Base-by-base conservation (phyloP, 2,888 invertebrate species). In the Scrobipalpa atriplicella region DNA sequence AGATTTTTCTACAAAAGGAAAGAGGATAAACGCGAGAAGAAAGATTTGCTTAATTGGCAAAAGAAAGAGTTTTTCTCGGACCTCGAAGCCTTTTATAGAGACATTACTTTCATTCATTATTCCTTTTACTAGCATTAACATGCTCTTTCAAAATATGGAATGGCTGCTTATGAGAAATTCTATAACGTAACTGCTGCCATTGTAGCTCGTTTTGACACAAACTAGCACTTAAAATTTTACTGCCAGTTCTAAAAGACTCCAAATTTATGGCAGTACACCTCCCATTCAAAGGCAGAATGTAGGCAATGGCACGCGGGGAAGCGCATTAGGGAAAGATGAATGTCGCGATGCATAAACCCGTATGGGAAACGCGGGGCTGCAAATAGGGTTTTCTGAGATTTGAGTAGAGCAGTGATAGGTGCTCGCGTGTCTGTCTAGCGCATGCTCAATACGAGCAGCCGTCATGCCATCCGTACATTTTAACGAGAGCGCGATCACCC, bases 381-480 rank as follows among this genome's bases (percentile, higher is more conserved):
- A 74, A 77, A 74, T 78, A 75, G 70, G 70, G 76, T 78, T 78
- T 79, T 76, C 73, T 75, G 75, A 72, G 74, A 78, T 84, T 82
- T 79, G 78, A 79, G 80, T 77, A 72, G 75, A 76, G 74, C 69
- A 71, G 75, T 77, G 83, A 83, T 84, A 81, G 80, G 80, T 77
- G 80, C 77, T 83, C 78, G 84, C 82, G 86, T 84, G 85, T 77
- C 76, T 79, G 80, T 75, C 73, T 73, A 75, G 75, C 72, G 75
- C 76, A 73, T 70, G 75, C 74, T 78, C 79, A 86, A 85, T 89
- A 90, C 89, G 89, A 87, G 87, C 87, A 82, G 83, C 81, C 86
- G 92, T 92, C 92, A 92, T 92, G 91, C 89, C 89, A 92, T 92
- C 89, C 87, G 88, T 85, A 88, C 87, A 86, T 92, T 90, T 87